Evolutionary conservation across 2,113 vertebrate species (phyloP), one percentile per base, ranked within the genome.

Genomic region (Myotis brandtii): DNA sequence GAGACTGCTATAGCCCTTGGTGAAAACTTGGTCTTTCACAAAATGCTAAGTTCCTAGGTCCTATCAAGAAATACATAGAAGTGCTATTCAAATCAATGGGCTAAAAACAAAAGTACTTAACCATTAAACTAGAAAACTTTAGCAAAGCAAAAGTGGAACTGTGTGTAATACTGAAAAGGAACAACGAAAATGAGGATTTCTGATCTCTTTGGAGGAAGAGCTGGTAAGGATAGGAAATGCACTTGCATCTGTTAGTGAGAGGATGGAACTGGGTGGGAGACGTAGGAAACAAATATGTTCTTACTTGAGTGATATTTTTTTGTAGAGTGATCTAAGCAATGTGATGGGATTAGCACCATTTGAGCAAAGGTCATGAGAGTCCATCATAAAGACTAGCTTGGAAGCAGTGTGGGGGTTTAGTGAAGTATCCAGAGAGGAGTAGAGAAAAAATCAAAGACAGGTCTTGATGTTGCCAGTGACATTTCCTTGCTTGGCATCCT

Each of bases 51-150:
- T 89, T 75, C 27, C 52, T 18, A 25, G 17, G 20, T 12, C 34
- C 7, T 86, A 52, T 72, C 20, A 66, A 50, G 89, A 83, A 94
- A 91, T 83, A 10, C 8, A 67, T 25, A 43, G 54, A 93, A 72
- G 20, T 5, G n/a, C 18, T 91, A 75, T 88, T 76, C 37, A 91
- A 86, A 90, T 94, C 56, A 80, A 50, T 83, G n/a, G 50, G 1
- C 50, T 94, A 69, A 95, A 94, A 73, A 30, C 37, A 66, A 79
- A 94, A 83, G 40, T 80, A 83, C 56, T 86, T 94, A 72, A 67
- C 32, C 37, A 88, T 73, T 95, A 89, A 86, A 94, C 86, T 86
- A 50, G 27, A 89, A 95, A 93, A 77, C 2, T 52, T 79, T 82
- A 69, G 18, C 13, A 59, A 81, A 95, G 82, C 18, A 91, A 89